Conservation (phyloP, 2,888 invertebrate species). For the Pristionchus mayeri region DNA sequence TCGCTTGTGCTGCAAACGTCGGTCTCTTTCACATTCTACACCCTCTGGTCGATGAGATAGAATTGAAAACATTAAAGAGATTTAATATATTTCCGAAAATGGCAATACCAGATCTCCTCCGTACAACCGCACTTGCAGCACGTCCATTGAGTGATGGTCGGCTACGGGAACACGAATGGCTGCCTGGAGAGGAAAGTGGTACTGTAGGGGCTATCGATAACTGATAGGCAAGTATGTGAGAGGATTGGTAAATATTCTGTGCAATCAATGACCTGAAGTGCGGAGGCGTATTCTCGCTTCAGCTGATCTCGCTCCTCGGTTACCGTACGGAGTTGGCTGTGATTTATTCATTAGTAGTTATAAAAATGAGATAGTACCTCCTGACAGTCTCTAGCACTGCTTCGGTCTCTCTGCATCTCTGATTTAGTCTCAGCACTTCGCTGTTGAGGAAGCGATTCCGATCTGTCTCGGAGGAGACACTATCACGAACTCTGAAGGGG, state of each 20-base stretch:
- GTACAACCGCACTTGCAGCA: slow-evolving; percentile 78
- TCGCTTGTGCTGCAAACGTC: slow-evolving; percentile 77
- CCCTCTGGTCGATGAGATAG: no score
- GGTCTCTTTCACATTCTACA: background rate
- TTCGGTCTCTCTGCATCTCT: slow-evolving; percentile 76
- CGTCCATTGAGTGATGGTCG: slow-evolving; percentile 77
- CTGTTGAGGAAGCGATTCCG: slow-evolving; percentile 79
- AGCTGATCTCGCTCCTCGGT: slow-evolving; percentile 53
- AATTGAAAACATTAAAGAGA: no score
- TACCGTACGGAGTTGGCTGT: slow-evolving; percentile 11
- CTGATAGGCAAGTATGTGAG: background rate
- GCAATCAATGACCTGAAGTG: slow-evolving; percentile 57
- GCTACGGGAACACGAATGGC: slow-evolving; percentile 78
- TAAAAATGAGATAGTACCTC: background rate
- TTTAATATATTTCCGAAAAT: background rate
- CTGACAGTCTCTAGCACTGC: slow-evolving; percentile 60
- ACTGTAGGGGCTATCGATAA: background rate
- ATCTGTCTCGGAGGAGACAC: slow-evolving; percentile 51
- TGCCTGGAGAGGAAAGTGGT: slow-evolving; percentile 77
- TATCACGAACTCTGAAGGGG: slow-evolving; percentile 51
- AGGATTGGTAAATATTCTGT: no score
- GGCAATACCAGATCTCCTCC: slow-evolving; percentile 78
- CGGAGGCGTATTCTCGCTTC: slow-evolving; percentile 68
- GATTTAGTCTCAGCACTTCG: slow-evolving; percentile 78
- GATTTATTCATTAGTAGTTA: background rate